Base-by-base conservation (phyloP, 2,797 vertebrate species). In the Heterohyrax brucei region DNA sequence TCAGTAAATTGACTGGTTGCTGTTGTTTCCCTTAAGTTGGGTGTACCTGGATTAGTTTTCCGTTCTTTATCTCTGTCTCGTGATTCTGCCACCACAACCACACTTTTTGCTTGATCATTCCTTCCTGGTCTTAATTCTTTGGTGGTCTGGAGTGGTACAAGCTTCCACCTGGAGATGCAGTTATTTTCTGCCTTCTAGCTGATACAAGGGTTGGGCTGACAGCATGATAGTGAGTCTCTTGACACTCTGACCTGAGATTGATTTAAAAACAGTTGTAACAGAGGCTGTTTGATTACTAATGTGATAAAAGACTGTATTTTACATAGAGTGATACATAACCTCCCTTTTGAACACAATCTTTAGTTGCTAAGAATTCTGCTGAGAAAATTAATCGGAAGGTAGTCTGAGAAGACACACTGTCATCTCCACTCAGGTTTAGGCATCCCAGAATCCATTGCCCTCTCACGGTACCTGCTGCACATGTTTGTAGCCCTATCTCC, bases 381-480 rank as follows among this genome's bases (percentile, higher is more conserved):
- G 72, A 18, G 21, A 30, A 24, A 48, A 48, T 50, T 13, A 6
- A 3, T 18, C 33, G 22, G 62, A 72, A 64, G 26, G 10, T 13
- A 64, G 48, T 26, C 30, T 44, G 73, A 76, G 59, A 77, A 79
- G 73, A 18, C 26, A 48, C 66, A 7, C 3, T 10, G 61, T 53
- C 75, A 13, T 61, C 44, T 22, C 39, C 8, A 3, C 2, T 26
- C 24, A 66, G 73, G 28, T 33, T 53, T 76, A 16, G n/a, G 3
- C 10, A 13, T 9, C 33, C 89, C 28, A 13, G 22, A 82, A 28
- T 26, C 39, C n/a, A 10, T 19, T 66, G 16, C 72, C 28, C 64
- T 61, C 24, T n/a, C 10, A n/a, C 7, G 24, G 33, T 22, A 70
- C 62, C 26, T 9, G 4, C 3, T 0, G 0, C 19, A 30, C n/a